Evolutionary conservation across 2,888 invertebrate genomes (phyloP).

Genomic region (Aleiodes leptofemur): DNA sequence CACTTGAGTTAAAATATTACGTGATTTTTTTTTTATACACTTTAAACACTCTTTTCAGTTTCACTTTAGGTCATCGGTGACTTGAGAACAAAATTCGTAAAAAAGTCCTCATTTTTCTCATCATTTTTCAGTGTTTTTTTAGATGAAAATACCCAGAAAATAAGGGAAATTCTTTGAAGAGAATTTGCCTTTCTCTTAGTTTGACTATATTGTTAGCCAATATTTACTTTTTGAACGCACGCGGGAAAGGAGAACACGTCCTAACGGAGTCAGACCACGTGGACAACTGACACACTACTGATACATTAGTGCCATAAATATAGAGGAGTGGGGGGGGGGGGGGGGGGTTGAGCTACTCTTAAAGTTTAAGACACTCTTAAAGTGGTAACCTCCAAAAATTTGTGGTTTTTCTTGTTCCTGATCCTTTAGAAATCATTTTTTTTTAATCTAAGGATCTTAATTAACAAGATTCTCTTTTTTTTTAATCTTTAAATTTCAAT

Average conservation of each 20-base stretch:
- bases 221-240: not conserved
- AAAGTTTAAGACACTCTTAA: too few species aligned
- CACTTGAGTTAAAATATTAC: not conserved
- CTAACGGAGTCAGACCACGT: constrained; percentile 50
- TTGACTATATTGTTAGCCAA: not conserved
- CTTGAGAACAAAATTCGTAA: not conserved
- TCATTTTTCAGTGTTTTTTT: too few species aligned
- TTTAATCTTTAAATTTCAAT: too few species aligned
- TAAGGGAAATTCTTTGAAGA: not conserved
- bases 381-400: too few species aligned
- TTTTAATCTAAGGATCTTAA: too few species aligned
- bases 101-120: too few species aligned
- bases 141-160: too few species aligned
- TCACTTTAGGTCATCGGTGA: not conserved
- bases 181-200: too few species aligned
- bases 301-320: constrained; percentile 13
- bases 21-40: not conserved
- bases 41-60: not conserved
- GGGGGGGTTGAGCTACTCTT: too few species aligned
- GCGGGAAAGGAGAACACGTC: constrained; percentile 36
- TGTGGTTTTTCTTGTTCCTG: too few species aligned
- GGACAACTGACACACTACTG: constrained; percentile 47
- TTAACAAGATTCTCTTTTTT: too few species aligned
- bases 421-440: too few species aligned
- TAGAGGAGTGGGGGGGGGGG: not conserved